A percentile compares a stretch with the other conserved stretches of the same genome.
These are phyloP conservation scores for Mobula birostris DNA, from an alignment of 2,113 vertebrate species.

Conservation along the genomic window DNA sequence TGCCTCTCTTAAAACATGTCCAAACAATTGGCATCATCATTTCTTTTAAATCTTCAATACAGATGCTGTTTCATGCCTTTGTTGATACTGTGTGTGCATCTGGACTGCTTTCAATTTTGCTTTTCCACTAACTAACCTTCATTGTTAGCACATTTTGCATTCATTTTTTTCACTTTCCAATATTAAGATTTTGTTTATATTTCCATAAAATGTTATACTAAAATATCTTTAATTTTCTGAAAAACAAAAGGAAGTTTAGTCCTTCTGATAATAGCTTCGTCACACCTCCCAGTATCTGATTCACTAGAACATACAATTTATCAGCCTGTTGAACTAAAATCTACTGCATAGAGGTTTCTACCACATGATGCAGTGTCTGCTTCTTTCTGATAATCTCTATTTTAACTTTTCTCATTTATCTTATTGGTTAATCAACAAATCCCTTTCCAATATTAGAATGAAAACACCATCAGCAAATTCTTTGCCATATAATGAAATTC, in stretches of 20 bases:
- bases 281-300: not conserved
- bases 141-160: not conserved
- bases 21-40: not conserved
- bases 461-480: not conserved
- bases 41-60: not conserved
- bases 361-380: not conserved
- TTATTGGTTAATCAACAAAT: not conserved
- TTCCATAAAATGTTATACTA: not conserved
- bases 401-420: not conserved
- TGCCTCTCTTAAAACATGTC: not conserved
- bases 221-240: not conserved
- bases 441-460: not conserved
- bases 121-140: not conserved
- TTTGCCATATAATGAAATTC: not conserved
- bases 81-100: not conserved
- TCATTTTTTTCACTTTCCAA: not conserved
- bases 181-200: not conserved
- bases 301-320: not conserved
- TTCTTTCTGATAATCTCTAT: not conserved
- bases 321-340: not conserved
- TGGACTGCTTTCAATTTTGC: not conserved
- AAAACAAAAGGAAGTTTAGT: not conserved
- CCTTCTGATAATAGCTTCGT: not conserved
- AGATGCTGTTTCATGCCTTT: not conserved
- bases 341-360: not conserved